Conservation (phyloP, 2,113 vertebrate species). For the Amphilophus citrinellus region DNA sequence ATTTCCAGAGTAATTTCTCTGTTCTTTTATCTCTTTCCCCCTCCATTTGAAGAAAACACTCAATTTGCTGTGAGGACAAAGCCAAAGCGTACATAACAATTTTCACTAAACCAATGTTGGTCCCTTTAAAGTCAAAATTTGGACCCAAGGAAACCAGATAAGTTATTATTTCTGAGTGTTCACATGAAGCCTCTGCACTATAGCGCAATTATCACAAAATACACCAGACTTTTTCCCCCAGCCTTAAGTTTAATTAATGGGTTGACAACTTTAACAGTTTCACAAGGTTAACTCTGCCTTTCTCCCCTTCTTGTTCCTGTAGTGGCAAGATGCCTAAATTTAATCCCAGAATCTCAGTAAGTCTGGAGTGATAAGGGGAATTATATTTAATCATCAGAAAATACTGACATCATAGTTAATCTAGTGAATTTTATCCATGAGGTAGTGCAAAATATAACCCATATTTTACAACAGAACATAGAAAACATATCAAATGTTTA, state of each 20-base stretch:
- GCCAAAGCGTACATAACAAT: not conserved
- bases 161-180: not conserved
- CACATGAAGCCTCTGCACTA: not conserved
- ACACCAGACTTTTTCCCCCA: not conserved
- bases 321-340: not conserved
- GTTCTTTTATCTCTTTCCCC: not conserved
- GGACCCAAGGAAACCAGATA: constrained; percentile 11
- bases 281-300: not conserved
- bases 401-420: not conserved
- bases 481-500: too few species aligned
- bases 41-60: constrained; percentile 5
- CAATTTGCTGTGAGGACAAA: not conserved
- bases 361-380: not conserved
- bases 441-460: too few species aligned
- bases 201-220: not conserved
- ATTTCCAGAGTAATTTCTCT: not conserved
- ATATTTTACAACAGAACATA: too few species aligned
- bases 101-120: not conserved
- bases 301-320: not conserved
- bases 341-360: not conserved
- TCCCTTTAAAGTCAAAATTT: constrained; percentile 7
- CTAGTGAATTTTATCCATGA: not conserved
- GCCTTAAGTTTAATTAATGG: not conserved
- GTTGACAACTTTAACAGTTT: not conserved
- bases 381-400: not conserved